These are phyloP conservation scores for Thalassoma bifasciatum DNA, from an alignment of 2,113 vertebrate species.

Conservation along the genomic window DNA sequence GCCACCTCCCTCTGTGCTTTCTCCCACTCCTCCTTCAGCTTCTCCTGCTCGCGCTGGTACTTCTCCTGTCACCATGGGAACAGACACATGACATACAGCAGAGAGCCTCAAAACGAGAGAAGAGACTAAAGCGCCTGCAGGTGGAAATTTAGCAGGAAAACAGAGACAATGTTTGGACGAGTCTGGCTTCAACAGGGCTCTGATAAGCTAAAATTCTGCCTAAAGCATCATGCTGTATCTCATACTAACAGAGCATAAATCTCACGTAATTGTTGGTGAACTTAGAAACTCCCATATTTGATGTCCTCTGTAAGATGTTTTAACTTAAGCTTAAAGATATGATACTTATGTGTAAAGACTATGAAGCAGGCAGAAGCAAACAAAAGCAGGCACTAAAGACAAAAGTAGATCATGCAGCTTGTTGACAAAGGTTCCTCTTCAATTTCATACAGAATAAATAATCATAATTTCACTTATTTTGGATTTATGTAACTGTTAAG, in stretches of 20 bases:
- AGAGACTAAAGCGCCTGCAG: constrained; percentile 20
- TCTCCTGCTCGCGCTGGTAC: constrained; percentile 94
- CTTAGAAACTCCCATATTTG: not conserved
- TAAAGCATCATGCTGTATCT: not conserved
- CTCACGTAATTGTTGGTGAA: not conserved
- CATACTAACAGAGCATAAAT: not conserved
- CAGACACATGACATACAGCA: constrained; percentile 66
- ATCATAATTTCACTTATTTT: not conserved
- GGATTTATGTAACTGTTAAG: no score
- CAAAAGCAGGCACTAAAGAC: constrained; percentile 37
- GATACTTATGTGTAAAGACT: constrained; percentile 18
- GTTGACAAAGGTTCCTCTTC: constrained; percentile 37
- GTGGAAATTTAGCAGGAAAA: constrained; percentile 9
- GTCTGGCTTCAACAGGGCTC: not conserved
- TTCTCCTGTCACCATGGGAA: constrained; percentile 87
- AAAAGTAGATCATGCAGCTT: constrained; percentile 47
- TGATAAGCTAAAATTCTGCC: not conserved
- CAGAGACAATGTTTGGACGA: not conserved
- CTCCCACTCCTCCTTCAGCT: constrained; percentile 97
- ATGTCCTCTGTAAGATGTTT: not conserved
- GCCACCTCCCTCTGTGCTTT: constrained; percentile 96
- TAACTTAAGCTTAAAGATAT: not conserved
- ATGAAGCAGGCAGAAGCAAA: constrained; percentile 39
- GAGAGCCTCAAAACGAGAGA: constrained; percentile 32
- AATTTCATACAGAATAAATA: not conserved